phyloP scores from a whole-genome alignment of 2,797 vertebrate species.

The Fundulus diaphanus region DNA sequence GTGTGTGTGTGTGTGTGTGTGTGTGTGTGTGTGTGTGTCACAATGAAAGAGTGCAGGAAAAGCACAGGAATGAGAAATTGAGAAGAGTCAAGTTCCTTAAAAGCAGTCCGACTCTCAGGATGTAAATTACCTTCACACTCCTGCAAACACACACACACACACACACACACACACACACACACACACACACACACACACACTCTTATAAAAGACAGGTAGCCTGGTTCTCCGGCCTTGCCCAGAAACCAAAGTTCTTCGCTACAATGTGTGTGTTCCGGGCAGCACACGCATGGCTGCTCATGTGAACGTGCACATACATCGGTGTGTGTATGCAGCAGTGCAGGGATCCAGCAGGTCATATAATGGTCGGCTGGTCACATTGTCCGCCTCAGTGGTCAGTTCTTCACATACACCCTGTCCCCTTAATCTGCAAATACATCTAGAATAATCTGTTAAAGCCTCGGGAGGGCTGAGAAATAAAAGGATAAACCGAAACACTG shows the following conservation, averaged over 20 bases:
- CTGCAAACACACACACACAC: background rate
- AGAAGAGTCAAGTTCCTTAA: constrained; percentile 47
- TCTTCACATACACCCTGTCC: constrained; percentile 51
- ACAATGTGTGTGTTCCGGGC: constrained; percentile 37
- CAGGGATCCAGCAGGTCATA: constrained; percentile 68
- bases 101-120: constrained; percentile 27
- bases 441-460: constrained; percentile 53
- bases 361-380: constrained; percentile 68
- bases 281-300: constrained; percentile 37
- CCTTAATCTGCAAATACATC: constrained; percentile 64
- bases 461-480: constrained; percentile 12
- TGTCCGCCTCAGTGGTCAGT: constrained; percentile 65
- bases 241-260: constrained; percentile 17
- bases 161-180: background rate
- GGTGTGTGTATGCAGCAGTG: constrained; percentile 23
- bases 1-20: background rate
- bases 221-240: constrained; percentile 19
- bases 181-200: background rate
- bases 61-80: constrained; percentile 39
- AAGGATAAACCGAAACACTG: constrained; percentile 17
- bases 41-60: constrained; percentile 25
- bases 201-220: background rate
- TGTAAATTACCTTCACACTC: background rate
- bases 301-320: constrained; percentile 47
- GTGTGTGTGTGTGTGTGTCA: background rate